Evolutionary conservation across 1,140 invertebrate genomes (phyloP).

Genomic region (Cydia strobilella): DNA sequence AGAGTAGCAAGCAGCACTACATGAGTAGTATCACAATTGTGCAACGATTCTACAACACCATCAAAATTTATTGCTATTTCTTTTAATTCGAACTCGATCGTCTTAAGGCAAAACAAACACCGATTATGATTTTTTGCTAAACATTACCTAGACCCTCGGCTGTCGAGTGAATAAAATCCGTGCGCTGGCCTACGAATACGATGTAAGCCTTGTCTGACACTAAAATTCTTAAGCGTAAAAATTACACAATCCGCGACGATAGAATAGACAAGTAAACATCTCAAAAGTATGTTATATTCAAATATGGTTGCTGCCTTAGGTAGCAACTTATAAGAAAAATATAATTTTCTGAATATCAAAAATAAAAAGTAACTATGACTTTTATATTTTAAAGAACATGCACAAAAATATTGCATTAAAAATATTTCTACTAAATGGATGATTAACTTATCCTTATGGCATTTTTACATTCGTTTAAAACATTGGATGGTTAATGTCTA

Average conservation of each 20-base stretch:
- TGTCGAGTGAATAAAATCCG: constrained; percentile 41
- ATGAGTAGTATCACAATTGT: constrained; percentile 73
- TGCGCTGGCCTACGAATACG: constrained; percentile 41
- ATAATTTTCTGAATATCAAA: constrained; percentile 76
- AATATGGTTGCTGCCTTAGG: constrained; percentile 65
- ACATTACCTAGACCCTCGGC: constrained; percentile 42
- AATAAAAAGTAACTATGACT: constrained; percentile 68
- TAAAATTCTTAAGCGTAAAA: constrained; percentile 55
- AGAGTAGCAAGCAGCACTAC: constrained; percentile 70
- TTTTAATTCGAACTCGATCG: constrained; percentile 53
- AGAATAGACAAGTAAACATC: constrained; percentile 63
- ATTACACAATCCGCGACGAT: constrained; percentile 58
- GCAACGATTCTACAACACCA: constrained; percentile 64
- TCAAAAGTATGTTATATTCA: constrained; percentile 65
- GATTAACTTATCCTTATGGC: constrained; percentile 18
- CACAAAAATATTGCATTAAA: constrained; percentile 60
- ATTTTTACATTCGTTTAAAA: constrained; percentile 9
- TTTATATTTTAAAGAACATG: constrained; percentile 57
- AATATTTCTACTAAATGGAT: constrained; percentile 32
- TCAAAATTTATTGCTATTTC: constrained; percentile 75
- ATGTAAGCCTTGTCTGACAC: constrained; percentile 46
- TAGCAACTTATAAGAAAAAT: constrained; percentile 72
- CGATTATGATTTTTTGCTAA: constrained; percentile 40
- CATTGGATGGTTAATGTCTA: constrained; percentile 11
- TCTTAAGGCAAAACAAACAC: constrained; percentile 71